phyloP scores from a whole-genome alignment of 2,888 invertebrate species.

The Metallyticus violacea region DNA sequence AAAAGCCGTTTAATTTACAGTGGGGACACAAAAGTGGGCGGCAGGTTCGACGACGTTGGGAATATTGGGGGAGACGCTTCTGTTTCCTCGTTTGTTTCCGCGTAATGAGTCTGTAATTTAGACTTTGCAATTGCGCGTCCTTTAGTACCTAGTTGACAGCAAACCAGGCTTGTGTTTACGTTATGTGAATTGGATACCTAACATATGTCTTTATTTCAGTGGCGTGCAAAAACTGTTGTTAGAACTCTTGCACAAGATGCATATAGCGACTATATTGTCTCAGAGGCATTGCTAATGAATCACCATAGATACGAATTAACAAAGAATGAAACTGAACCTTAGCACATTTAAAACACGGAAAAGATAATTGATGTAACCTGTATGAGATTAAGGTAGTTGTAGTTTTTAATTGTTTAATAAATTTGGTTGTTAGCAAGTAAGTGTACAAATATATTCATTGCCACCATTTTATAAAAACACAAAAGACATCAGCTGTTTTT shows the following conservation, averaged over 20 bases:
- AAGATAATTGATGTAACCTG: not conserved
- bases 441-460: too few relatives aligned
- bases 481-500: too few relatives aligned
- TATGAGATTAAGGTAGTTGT: too few relatives aligned
- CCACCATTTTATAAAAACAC: too few relatives aligned
- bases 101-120: conserved; percentile 14
- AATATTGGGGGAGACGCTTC: not conserved
- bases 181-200: too few relatives aligned
- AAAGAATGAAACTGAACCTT: not conserved
- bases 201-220: too few relatives aligned
- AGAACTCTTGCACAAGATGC: not conserved
- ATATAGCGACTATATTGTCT: not conserved
- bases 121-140: not conserved
- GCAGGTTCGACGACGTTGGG: too few relatives aligned
- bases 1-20: not conserved
- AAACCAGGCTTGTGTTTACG: too few relatives aligned
- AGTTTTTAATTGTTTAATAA: too few relatives aligned
- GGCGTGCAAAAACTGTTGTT: not conserved
- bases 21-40: not conserved
- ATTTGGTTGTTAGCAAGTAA: too few relatives aligned
- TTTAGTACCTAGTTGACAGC: not conserved
- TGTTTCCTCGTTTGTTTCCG: not conserved
- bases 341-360: not conserved
- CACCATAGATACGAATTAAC: not conserved
- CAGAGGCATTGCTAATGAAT: not conserved